Conservation (phyloP, 2,113 vertebrate genomes). For the Heloderma charlesbogerti region DNA sequence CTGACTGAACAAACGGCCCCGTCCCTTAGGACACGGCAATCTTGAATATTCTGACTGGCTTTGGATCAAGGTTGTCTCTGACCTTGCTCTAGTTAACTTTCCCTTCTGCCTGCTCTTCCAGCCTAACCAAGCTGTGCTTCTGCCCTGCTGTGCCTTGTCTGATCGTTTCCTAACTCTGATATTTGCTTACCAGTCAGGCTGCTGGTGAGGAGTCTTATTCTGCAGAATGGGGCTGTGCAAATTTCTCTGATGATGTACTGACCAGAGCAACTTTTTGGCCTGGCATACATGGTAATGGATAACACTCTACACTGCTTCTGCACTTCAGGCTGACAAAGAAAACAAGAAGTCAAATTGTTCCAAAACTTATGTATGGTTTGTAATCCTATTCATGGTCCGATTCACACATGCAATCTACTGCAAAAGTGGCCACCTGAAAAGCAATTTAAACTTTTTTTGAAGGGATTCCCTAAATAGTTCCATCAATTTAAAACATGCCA, state of each 20-base stretch:
- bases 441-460: neutral
- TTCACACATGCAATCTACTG: neutral
- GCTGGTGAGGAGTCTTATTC: neutral
- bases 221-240: neutral
- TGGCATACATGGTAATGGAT: neutral
- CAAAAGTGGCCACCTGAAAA: neutral
- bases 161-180: neutral
- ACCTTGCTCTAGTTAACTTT: neutral
- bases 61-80: neutral
- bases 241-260: neutral
- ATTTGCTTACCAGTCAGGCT: neutral
- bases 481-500: neutral
- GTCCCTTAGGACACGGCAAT: neutral
- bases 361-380: neutral
- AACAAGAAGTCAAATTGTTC: neutral
- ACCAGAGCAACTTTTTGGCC: neutral
- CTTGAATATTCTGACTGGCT: neutral
- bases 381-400: neutral
- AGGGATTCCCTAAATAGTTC: neutral
- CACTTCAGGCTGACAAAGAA: neutral
- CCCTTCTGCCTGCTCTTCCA: neutral
- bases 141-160: neutral
- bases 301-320: neutral
- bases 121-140: neutral
- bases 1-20: neutral